phyloP scores from a whole-genome alignment of 2,797 vertebrate genomes.

The Mus spretus region DNA sequence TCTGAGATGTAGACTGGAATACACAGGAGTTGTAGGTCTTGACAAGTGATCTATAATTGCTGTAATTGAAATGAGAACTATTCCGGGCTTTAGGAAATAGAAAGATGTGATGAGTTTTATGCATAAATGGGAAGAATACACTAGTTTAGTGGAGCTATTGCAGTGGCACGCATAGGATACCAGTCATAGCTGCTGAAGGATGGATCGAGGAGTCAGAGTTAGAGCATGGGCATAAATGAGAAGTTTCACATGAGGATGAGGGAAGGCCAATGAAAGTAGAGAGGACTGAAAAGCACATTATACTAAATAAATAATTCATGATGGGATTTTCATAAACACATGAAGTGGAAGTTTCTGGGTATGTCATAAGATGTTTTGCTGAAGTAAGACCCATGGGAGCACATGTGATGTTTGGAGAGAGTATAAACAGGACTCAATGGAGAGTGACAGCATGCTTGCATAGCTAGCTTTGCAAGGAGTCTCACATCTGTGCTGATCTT shows the following conservation, averaged over 20 bases:
- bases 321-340: not conserved
- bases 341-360: not conserved
- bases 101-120: not conserved
- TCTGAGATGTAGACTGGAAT: not conserved
- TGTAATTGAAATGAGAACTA: slow-evolving; percentile 16
- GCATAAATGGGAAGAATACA: not conserved
- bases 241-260: not conserved
- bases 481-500: not conserved
- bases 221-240: not conserved
- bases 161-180: not conserved
- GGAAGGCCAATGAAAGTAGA: not conserved
- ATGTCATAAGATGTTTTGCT: not conserved
- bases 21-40: not conserved
- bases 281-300: not conserved
- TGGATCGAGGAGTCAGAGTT: not conserved
- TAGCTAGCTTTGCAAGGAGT: not conserved
- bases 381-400: not conserved
- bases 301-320: not conserved
- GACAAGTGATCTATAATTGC: not conserved
- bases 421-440: not conserved
- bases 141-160: not conserved
- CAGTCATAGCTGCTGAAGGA: not conserved
- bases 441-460: not conserved
- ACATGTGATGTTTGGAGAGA: not conserved
- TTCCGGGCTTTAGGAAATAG: not conserved